Evolutionary conservation across 2,113 vertebrate species (phyloP), one percentile per base, ranked within the genome.

Genomic region (Thymallus thymallus): DNA sequence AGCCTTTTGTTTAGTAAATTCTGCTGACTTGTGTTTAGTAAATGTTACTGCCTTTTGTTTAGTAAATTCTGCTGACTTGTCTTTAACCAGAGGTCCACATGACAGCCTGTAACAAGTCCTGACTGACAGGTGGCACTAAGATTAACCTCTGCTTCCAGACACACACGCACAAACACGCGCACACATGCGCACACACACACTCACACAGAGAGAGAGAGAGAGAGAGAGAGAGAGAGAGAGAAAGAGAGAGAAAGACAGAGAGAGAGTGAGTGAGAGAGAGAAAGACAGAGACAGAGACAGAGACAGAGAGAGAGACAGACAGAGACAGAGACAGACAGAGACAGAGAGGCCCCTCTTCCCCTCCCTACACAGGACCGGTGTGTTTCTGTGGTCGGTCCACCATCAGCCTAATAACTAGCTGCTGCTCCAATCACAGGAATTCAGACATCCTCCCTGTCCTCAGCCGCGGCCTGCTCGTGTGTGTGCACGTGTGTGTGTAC

Each of bases 321-420:
- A 6, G 1, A 32, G 5, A 5, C 6, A 35, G 32, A 6, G 32
- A 35, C 6, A 7, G 58, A 6, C 4, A 16, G 20, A 7, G 5
- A 5, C 5, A 0, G 30, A 32, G 32, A 68, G 80, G 71, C 35
- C 48, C 48, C 26, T 76, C 74, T 73, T 75, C 70, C 26, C 76
- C 74, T 73, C 76, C 70, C 35, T 64, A 72, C 77, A 80, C 81
- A 82, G 65, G 72, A 83, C 75, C 65, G 80, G 80, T 79, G 80
- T 82, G 78, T 82, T 83, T 81, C 70, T 87, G 85, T 63, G 80
- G 84, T 86, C 80, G 62, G 72, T 76, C 80, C 82, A 61, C 84
- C 82, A 87, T 87, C 81, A 82, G 78, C 68, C 77, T 88, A 90
- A 89, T 92, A 88, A 89, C 83, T 88, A 87, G 81, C 74, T 78